Conservation (phyloP, 2,888 invertebrate species). For the Lepidochitona cinerea region DNA sequence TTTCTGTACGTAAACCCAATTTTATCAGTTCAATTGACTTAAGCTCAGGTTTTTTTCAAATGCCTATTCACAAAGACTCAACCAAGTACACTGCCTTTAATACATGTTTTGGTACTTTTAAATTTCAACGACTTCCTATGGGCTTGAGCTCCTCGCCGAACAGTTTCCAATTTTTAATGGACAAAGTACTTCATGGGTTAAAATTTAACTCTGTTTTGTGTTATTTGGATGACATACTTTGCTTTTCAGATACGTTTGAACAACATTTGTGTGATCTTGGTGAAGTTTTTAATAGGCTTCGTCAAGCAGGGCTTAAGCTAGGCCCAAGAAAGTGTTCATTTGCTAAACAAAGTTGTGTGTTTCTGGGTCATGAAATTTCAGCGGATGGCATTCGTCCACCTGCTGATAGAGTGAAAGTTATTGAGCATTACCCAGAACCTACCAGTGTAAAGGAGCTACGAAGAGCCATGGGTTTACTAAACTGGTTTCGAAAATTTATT, state of each 20-base stretch:
- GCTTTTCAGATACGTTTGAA: conserved; percentile 10
- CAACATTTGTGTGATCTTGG: neutral
- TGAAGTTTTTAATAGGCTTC: neutral
- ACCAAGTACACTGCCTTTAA: neutral
- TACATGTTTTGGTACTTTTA: conserved; percentile 9
- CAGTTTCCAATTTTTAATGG: conserved; percentile 13
- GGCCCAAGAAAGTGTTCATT: conserved; percentile 8
- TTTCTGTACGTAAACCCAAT: conserved; percentile 1
- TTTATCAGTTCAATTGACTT: conserved; percentile 10
- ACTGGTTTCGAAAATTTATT: too few species aligned
- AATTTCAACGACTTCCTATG: conserved; percentile 8
- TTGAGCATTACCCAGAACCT: conserved; percentile 7
- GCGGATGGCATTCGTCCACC: too few species aligned
- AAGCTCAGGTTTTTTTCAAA: conserved; percentile 14
- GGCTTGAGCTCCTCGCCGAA: neutral
- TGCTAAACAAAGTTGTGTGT: neutral
- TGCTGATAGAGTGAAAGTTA: too few species aligned
- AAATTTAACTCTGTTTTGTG: conserved; percentile 6
- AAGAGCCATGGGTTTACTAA: conserved; percentile 10
- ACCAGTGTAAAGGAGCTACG: neutral
- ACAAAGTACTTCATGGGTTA: conserved; percentile 5
- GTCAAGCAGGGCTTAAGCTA: conserved; percentile 4
- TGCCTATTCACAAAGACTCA: neutral
- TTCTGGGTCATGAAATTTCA: conserved; percentile 7
- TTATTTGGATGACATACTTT: conserved; percentile 11